phyloP scores from a whole-genome alignment of 2,797 vertebrate genomes.

The Lepus townsendii region DNA sequence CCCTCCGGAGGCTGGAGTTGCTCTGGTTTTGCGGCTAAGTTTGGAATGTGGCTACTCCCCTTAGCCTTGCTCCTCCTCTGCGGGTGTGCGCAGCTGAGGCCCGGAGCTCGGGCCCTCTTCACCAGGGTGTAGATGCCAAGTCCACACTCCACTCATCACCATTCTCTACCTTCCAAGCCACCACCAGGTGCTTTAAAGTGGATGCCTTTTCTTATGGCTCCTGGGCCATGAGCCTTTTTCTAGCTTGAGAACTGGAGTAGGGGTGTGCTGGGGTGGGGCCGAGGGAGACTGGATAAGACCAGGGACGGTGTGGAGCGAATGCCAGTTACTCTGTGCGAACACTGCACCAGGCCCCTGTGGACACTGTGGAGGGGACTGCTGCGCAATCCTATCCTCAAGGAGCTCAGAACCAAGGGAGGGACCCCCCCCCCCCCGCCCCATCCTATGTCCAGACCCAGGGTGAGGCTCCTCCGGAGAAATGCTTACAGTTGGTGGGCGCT shows the following conservation, averaged over 20 bases:
- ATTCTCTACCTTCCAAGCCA: background rate
- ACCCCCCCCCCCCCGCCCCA: background rate
- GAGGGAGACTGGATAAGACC: background rate
- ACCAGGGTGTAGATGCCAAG: background rate
- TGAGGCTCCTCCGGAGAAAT: background rate
- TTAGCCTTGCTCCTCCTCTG: too few species aligned
- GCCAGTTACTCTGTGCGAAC: background rate
- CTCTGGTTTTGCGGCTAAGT: background rate
- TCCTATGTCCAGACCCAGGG: background rate
- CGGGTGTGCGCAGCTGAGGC: background rate
- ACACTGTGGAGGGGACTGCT: background rate
- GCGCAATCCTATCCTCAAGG: background rate
- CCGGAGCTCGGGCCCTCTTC: background rate
- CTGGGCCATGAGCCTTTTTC: background rate
- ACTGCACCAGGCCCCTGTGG: accelerated
- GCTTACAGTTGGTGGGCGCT: conserved; percentile 99
- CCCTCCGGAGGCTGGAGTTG: background rate
- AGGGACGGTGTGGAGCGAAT: background rate
- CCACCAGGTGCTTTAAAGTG: background rate
- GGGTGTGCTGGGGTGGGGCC: background rate
- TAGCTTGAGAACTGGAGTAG: background rate
- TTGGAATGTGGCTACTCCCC: background rate
- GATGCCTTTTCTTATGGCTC: background rate
- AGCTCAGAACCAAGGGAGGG: background rate
- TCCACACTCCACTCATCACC: background rate